Conservation (phyloP, 2,113 vertebrate genomes). For the Podarcis raffonei region DNA sequence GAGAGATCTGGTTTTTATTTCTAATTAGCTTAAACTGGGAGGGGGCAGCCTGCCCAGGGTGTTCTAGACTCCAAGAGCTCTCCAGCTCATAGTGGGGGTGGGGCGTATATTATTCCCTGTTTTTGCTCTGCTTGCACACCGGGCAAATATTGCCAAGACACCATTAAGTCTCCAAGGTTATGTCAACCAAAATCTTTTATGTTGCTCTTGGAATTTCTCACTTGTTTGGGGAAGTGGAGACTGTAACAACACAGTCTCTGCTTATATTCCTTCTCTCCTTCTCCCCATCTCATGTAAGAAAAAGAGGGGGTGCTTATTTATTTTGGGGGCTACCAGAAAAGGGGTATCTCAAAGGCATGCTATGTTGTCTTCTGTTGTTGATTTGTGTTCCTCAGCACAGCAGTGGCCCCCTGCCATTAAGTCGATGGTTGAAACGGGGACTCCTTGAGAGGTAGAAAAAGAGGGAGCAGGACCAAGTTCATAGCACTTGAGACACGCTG, state of each 20-base stretch:
- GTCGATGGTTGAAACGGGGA: not conserved
- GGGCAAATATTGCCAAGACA: not conserved
- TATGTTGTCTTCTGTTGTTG: not conserved
- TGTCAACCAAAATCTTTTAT: not conserved
- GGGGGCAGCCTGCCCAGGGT: not conserved
- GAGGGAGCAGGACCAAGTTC: not conserved
- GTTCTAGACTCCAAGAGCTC: not conserved
- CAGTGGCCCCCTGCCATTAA: not conserved
- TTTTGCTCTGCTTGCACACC: not conserved
- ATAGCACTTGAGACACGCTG: not conserved
- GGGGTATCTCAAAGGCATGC: not conserved
- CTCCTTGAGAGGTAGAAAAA: not conserved
- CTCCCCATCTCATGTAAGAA: not conserved
- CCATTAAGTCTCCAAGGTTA: not conserved
- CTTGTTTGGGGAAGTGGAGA: not conserved
- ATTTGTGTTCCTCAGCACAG: not conserved
- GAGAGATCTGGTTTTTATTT: not conserved
- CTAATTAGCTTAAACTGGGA: not conserved
- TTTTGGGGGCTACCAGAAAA: not conserved
- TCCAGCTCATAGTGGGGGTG: not conserved
- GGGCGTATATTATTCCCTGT: not conserved
- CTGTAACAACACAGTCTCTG: not conserved
- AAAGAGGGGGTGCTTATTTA: not conserved
- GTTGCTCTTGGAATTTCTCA: not conserved
- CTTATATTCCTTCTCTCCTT: not conserved